These are phyloP conservation scores for Minunthozetes semirufus DNA, from an alignment of 2,888 invertebrate species.

Conservation along the genomic window DNA sequence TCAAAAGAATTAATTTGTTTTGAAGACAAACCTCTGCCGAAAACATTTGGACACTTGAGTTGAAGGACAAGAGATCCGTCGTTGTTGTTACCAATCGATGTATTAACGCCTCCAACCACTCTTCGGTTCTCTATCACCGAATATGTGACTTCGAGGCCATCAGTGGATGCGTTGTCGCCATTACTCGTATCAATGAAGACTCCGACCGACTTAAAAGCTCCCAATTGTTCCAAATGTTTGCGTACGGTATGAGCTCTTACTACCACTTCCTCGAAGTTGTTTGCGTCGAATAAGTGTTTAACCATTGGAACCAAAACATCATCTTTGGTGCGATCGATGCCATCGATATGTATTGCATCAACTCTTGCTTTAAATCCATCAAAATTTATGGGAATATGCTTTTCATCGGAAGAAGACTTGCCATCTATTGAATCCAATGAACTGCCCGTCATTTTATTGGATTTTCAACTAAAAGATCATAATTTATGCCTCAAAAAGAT, in stretches of 20 bases:
- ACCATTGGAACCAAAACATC: conserved; percentile 75
- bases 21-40: conserved; percentile 61
- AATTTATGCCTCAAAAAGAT: too few species aligned
- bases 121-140: conserved; percentile 73
- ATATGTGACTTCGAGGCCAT: conserved; percentile 80
- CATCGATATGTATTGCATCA: conserved; percentile 76
- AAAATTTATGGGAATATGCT: neutral
- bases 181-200: conserved; percentile 70
- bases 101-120: conserved; percentile 75
- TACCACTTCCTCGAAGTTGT: conserved; percentile 74
- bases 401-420: neutral
- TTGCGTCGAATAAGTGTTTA: conserved; percentile 70
- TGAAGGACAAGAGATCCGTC: conserved; percentile 67
- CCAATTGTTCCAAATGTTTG: conserved; percentile 68
- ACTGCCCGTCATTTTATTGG: neutral
- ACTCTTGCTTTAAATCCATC: conserved; percentile 58
- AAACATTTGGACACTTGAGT: conserved; percentile 69
- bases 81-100: conserved; percentile 83
- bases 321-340: conserved; percentile 75
- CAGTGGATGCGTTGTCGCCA: conserved; percentile 53
- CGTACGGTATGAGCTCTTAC: conserved; percentile 58
- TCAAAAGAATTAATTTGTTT: neutral
- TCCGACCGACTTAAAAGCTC: conserved; percentile 78
- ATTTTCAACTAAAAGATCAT: too few species aligned
- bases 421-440: neutral